Evolutionary conservation across 2,797 vertebrate species (phyloP), one percentile per base, ranked within the genome.

Genomic region (Holocentrus rufus): DNA sequence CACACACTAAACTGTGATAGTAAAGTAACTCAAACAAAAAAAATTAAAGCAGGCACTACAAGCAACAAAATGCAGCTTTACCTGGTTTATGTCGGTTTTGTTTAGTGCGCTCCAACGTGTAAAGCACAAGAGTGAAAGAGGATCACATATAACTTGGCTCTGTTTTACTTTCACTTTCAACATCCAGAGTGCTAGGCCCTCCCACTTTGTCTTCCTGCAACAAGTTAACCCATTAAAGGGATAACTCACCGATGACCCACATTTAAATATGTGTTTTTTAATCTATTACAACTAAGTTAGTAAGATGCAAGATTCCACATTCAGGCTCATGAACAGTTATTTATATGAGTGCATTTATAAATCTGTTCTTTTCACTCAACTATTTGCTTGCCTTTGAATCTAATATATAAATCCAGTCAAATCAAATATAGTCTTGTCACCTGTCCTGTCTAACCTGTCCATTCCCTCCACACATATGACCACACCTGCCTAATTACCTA

Each of bases 181-280:
- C 7, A 30, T 9, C 1, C 55, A 65, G 10, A 55, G 49, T 25
- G 5, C 11, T 7, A 5, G 6, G 11, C 42, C 49, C 42, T 73
- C 49, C 76, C 78, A 53, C 70, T 0, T 34, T 49, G 2, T 5
- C 46, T 52, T 42, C 15, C 15, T 17, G 14, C 5, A 30, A 20
- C 8, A 72, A 34, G 50, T 92, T 90, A 91, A 91, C 89, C 80
- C 86, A 3, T 84, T 66, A 52, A n/a, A 44, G 42, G 17, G 78
- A 44, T 54, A 44, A 1, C 23, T 50, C 49, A 53, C 61, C 2
- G 0, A 1, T 74, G 42, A 64, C n/a, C 14, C 42, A 20, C 7
- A 17, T 62, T 18, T 15, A 59, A 4, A 60, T 9, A n/a, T 49
- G 52, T 42, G n/a, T 34, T 8, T 9, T 17, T 76, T 61, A 17